A percentile compares a stretch with the other conserved stretches of the same genome.
Evolutionary conservation across 2,113 vertebrate species (phyloP).

Genomic region (Corynorhinus townsendii): DNA sequence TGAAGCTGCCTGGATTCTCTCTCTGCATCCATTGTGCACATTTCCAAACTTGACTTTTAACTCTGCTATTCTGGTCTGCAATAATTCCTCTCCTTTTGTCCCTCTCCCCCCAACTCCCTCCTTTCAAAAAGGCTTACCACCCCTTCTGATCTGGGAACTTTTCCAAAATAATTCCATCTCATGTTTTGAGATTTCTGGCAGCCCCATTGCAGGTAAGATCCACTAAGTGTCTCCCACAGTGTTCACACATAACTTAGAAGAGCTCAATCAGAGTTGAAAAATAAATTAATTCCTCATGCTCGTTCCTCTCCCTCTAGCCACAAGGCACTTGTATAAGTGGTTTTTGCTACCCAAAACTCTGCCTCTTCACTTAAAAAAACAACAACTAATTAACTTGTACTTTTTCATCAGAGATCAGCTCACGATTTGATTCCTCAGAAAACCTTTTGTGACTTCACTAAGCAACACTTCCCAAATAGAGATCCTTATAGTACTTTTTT

Average conservation of each 20-base stretch:
- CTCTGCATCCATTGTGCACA: background rate
- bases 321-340: background rate
- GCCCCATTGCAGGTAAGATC: background rate
- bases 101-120: too few species aligned
- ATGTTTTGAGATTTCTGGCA: background rate
- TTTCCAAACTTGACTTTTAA: background rate
- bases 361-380: background rate
- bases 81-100: background rate
- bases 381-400: background rate
- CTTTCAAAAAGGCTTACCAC: background rate
- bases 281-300: background rate
- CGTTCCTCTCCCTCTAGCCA: background rate
- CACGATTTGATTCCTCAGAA: background rate
- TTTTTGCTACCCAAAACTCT: background rate
- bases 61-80: background rate
- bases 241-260: background rate
- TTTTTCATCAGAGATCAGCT: background rate
- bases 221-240: background rate
- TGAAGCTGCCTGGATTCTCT: background rate
- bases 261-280: background rate
- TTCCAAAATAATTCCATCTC: background rate
- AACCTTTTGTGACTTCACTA: background rate
- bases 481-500: background rate
- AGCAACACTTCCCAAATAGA: background rate
- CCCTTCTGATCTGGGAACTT: background rate